phyloP scores from a whole-genome alignment of 2,888 invertebrate genomes.

The Trichogramma dendrolimi region DNA sequence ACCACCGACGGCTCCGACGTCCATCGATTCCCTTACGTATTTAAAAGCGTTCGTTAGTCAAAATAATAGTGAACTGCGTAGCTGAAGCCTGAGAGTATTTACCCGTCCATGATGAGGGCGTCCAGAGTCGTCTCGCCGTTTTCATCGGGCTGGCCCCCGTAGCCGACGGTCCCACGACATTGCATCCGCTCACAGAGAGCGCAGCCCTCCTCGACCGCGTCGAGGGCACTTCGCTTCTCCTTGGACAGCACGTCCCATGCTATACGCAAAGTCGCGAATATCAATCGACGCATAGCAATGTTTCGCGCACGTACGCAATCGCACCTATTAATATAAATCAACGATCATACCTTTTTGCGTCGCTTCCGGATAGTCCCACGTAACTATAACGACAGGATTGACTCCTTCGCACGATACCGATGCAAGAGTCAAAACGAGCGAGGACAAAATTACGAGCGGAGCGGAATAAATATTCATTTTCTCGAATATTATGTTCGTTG shows the following conservation, averaged over 20 bases:
- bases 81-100: slow-evolving; percentile 31
- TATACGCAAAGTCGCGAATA: slow-evolving; percentile 42
- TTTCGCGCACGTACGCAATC: background rate
- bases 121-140: slow-evolving; percentile 93
- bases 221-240: slow-evolving; percentile 63
- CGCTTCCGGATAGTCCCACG: slow-evolving; percentile 28
- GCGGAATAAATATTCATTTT: too few species aligned
- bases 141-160: slow-evolving; percentile 95
- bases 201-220: slow-evolving; percentile 85
- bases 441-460: too few species aligned
- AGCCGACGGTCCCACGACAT: slow-evolving; percentile 93
- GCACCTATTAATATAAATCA: background rate
- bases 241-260: slow-evolving; percentile 68
- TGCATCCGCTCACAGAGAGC: slow-evolving; percentile 78
- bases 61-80: background rate
- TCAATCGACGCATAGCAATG: background rate
- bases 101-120: slow-evolving; percentile 98
- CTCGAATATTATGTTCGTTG: too few species aligned
- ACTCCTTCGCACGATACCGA: background rate
- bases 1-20: slow-evolving; percentile 85
- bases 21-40: slow-evolving; percentile 62
- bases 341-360: slow-evolving; percentile 25
- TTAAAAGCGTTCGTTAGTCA: background rate
- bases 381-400: slow-evolving; percentile 23
- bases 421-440: too few species aligned